These are phyloP conservation scores for Tenrec ecaudatus DNA, from an alignment of 2,113 vertebrate species.

Conservation along the genomic window DNA sequence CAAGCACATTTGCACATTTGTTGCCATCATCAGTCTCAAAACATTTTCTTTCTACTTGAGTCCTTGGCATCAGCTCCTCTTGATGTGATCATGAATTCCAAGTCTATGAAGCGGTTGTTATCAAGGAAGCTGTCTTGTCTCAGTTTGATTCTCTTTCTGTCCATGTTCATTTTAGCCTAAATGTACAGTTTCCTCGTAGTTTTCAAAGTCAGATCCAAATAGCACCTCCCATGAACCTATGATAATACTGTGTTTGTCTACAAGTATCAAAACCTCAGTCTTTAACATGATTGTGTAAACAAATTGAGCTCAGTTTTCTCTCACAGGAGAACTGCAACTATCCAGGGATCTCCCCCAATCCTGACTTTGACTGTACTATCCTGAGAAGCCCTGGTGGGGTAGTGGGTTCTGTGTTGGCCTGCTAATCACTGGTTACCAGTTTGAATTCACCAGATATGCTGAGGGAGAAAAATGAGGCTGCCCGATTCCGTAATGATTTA, in stretches of 20 bases:
- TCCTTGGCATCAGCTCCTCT: neutral
- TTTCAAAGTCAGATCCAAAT: constrained; percentile 32
- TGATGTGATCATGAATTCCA: neutral
- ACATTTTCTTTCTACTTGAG: no score
- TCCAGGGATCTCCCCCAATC: neutral
- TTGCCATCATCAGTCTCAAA: no score
- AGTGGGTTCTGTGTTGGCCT: no score
- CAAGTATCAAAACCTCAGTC: neutral
- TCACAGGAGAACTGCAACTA: neutral
- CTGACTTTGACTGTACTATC: neutral
- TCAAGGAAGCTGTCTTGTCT: neutral
- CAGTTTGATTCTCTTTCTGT: neutral
- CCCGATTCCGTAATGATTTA: no score
- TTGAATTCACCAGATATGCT: no score
- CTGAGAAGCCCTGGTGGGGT: neutral
- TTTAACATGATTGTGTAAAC: neutral
- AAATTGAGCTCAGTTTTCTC: constrained; percentile 34
- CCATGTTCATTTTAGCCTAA: neutral
- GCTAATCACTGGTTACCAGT: no score
- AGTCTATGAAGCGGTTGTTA: neutral
- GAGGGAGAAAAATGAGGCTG: no score
- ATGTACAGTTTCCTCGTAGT: neutral
- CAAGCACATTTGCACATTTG: no score
- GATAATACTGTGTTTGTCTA: neutral
- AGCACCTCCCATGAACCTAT: neutral